A percentile compares a stretch with the other conserved stretches of the same genome.
These are phyloP conservation scores for Pelagia noctiluca DNA, from an alignment of 30 jellyfish, hydroid and myxozoan species.

Conservation along the genomic window DNA sequence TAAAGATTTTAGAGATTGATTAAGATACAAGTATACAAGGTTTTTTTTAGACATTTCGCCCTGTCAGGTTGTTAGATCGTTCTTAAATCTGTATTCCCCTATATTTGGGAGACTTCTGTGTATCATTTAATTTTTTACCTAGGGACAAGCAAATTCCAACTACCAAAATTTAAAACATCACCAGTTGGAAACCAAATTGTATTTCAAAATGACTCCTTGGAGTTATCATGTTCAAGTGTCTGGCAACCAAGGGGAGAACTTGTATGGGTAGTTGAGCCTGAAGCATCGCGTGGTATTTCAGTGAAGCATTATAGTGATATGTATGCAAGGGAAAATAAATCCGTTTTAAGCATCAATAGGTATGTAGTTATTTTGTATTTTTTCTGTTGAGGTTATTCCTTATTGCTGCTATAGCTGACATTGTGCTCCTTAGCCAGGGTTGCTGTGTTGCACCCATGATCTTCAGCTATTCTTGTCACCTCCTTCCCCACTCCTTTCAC, in stretches of 20 bases:
- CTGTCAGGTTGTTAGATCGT: too few relatives aligned
- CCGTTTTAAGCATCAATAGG: constrained; percentile 59
- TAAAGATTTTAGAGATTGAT: too few relatives aligned
- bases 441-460: too few relatives aligned
- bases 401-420: not conserved
- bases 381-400: too few relatives aligned
- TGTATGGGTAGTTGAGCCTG: constrained; percentile 53
- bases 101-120: too few relatives aligned
- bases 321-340: constrained; percentile 46
- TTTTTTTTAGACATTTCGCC: too few relatives aligned
- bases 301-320: constrained; percentile 30
- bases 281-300: constrained; percentile 18
- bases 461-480: too few relatives aligned
- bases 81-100: too few relatives aligned
- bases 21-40: too few relatives aligned
- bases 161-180: constrained; percentile 61
- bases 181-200: constrained; percentile 74
- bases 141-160: constrained; percentile 32
- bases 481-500: too few relatives aligned
- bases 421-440: not conserved
- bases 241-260: constrained; percentile 77
- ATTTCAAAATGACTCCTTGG: constrained; percentile 77
- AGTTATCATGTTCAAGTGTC: constrained; percentile 54
- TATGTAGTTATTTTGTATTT: too few relatives aligned
- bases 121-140: too few relatives aligned